Evolutionary conservation across 2,797 vertebrate genomes (phyloP).

Genomic region (Glyptemys insculpta): DNA sequence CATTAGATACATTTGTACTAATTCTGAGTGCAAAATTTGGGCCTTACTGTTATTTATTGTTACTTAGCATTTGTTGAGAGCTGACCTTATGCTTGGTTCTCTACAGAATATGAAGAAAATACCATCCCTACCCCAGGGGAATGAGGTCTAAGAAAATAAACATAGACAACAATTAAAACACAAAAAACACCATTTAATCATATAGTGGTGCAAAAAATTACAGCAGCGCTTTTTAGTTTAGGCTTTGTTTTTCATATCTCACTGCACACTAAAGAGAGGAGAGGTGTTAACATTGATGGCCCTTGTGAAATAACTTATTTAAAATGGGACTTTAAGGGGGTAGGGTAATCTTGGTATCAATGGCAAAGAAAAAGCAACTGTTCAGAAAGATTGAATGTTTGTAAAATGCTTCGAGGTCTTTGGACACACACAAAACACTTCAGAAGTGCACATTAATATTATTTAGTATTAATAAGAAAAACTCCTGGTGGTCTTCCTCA

Average conservation of each 20-base stretch:
- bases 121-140: accelerated
- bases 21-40: neutral
- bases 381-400: neutral
- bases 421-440: too few species aligned
- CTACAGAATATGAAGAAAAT: accelerated
- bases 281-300: neutral
- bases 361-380: neutral
- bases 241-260: neutral
- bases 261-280: neutral
- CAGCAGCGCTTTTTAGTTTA: neutral
- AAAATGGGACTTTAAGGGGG: neutral
- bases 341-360: neutral
- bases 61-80: neutral
- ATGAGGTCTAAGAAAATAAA: accelerated
- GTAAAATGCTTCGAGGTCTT: neutral
- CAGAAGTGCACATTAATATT: neutral
- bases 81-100: accelerated
- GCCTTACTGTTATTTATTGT: neutral
- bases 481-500: neutral
- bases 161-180: neutral
- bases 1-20: neutral
- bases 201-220: neutral
- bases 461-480: neutral
- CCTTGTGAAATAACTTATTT: neutral
- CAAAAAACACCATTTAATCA: accelerated